Base-by-base conservation (phyloP, 2,888 invertebrate genomes). In the Temnothorax rugatulus region DNA sequence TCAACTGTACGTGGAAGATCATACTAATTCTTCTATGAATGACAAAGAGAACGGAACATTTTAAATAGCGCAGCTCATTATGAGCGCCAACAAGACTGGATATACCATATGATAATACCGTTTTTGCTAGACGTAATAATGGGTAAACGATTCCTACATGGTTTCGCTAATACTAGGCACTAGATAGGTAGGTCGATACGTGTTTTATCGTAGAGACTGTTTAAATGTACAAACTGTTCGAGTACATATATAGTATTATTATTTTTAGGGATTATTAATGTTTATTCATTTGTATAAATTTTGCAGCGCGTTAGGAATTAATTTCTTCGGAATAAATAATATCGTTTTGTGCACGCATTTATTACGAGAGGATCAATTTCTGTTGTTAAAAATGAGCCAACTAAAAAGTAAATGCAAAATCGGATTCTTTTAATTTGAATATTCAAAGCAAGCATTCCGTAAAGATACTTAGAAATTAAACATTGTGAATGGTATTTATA, bases 181-280 rank as follows among this genome's bases (percentile, higher is more conserved):
- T 90, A 91, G 88, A 74, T 87, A 88, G 88, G 86, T 90, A 90
- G 90, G 90, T 90, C 90, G 91, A 90, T 90, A 91, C 91, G 91
- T 90, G 88, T 90, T 90, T 86, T 83, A 88, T 83, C 91, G 91
- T 90, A 90, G 90, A 91, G 91, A 90, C 91, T 90, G 90, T 90
- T 91, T 89, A 87, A 90, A 90, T 90, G 90, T 90, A 90, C 91
- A 91, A 90, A 90, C 83, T 91, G 87, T 87, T 88, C 83, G 66
- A 73, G 69, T 87, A 87, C 77, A 61, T 87, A 87, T 75, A 61
- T 87, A 91, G 89, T 69, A 84, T 85, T 85, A 76, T 64, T 76
- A 76, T 11, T 34, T 73, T 34, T 61, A 41, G 21, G 47, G 25
- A 73, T 50, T 38, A 50, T 73, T 59, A 57, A 77, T 29, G 38